Evolutionary conservation across 2,113 vertebrate genomes (phyloP), one percentile per base, ranked within the genome.

Genomic region (Neotragus moschatus): DNA sequence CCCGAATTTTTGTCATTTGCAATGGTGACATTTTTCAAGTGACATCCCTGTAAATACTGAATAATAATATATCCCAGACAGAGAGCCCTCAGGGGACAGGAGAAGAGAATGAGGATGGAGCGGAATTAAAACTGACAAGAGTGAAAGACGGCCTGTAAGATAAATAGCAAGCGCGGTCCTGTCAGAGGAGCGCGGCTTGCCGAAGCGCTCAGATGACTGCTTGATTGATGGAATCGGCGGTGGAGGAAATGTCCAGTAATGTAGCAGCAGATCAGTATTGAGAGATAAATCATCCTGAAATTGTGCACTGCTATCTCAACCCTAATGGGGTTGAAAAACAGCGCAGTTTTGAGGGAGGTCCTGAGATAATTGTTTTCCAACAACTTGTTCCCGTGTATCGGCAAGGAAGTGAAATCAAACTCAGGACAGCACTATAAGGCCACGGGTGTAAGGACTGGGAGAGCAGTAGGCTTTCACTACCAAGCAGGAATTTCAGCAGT

Each of bases 21-120:
- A 3, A 66, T 70, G 73, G 95, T 96, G 97, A 97, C 94, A 97
- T 95, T 96, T 97, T 97, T 98, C 89, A 97, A 96, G 73, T 98
- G 97, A 97, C 96, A 98, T 91, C 45, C 94, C 73, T 97, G 96
- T 98, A 98, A 98, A 98, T 98, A 98, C 91, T 88, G 98, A 97
- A 97, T 98, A 97, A 97, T 97, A 97, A 92, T 96, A 94, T 91
- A 75, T 96, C 82, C 94, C 93, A 96, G 96, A 94, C 91, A 88
- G 94, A 90, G 94, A 97, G 89, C 91, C 98, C 97, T 96, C 63
- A 6, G 98, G 98, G 97, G 85, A 96, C 92, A 95, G 96, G 90
- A 84, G 95, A 87, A 88, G 94, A 81, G 89, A 96, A 97, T 92
- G 96, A 94, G 87, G 98, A 96, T 60, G 89, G 94, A 97, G 63